A percentile compares a stretch with the other conserved stretches of the same genome.
phyloP scores from a whole-genome alignment of 2,113 vertebrate species.

The Dasypus novemcinctus region DNA sequence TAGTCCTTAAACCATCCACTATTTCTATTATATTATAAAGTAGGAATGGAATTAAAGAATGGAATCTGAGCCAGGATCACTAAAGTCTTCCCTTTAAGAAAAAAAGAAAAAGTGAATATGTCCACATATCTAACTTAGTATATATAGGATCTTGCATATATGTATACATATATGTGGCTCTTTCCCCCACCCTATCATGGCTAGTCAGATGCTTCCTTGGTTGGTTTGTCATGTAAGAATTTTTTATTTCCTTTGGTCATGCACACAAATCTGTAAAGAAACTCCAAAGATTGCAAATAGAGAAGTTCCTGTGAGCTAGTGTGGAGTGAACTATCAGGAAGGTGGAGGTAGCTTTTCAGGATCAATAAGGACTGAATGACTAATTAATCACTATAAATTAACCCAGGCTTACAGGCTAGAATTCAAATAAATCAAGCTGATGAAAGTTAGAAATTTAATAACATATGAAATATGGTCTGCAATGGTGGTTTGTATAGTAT shows the following conservation, averaged over 20 bases:
- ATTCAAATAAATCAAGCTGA: slow-evolving; percentile 33
- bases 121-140: not conserved
- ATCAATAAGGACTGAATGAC: slow-evolving; percentile 1
- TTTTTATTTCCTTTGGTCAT: slow-evolving; percentile 2
- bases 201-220: not conserved
- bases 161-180: not conserved
- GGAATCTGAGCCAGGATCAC: not conserved
- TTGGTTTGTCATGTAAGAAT: slow-evolving; percentile 19
- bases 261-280: slow-evolving; percentile 4
- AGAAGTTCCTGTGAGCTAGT: not conserved
- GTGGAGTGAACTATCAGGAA: not conserved
- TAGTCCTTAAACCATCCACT: not conserved
- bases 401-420: not conserved
- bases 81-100: not conserved
- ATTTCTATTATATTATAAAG: not conserved
- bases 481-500: not conserved
- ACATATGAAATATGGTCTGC: not conserved
- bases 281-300: not conserved
- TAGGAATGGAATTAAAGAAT: not conserved
- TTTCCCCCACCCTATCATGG: not conserved
- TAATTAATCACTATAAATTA: slow-evolving; percentile 24
- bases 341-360: not conserved
- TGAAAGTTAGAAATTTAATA: slow-evolving; percentile 40
- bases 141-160: not conserved
- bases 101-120: not conserved